Conservation (phyloP, 2,888 invertebrate species). For the Philopedon plagiatum region DNA sequence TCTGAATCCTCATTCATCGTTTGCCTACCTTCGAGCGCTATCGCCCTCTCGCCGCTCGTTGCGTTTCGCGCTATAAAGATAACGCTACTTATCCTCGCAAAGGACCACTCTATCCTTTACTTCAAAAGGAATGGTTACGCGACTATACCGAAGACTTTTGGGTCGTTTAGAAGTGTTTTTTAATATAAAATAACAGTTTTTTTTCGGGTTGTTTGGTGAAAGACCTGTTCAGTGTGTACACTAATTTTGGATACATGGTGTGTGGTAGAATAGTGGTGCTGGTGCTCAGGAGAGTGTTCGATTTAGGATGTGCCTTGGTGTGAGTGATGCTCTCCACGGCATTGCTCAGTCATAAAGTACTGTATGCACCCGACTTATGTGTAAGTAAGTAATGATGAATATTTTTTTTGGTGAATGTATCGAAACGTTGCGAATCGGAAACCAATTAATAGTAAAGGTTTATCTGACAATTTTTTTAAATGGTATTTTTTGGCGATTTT, state of each 20-base stretch:
- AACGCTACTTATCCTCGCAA: constrained; percentile 5
- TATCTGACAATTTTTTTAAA: too few relatives aligned
- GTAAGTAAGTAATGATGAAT: constrained; percentile 62
- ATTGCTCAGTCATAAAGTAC: constrained; percentile 69
- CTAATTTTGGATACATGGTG: constrained; percentile 42
- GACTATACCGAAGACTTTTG: constrained; percentile 39
- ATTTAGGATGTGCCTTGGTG: constrained; percentile 62
- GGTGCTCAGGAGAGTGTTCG: constrained; percentile 38
- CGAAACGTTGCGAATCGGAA: neutral
- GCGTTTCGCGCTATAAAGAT: constrained; percentile 8
- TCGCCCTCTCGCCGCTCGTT: constrained; percentile 6
- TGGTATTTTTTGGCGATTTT: too few relatives aligned
- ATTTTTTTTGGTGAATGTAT: neutral
- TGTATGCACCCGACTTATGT: constrained; percentile 68
- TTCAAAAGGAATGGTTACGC: constrained; percentile 41
- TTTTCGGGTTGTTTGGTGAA: neutral
- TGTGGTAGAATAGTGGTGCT: constrained; percentile 33
- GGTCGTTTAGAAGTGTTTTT: constrained; percentile 44
- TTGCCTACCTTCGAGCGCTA: constrained; percentile 26
- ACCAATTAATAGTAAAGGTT: too few relatives aligned
- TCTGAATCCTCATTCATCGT: constrained; percentile 40
- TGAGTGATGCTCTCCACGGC: constrained; percentile 69
- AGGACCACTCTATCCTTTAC: constrained; percentile 33
- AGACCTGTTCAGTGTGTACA: constrained; percentile 25
- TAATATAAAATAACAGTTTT: neutral